These are phyloP conservation scores for Drosophila lowei DNA, from an alignment of 1,140 invertebrate genomes.

Conservation along the genomic window DNA sequence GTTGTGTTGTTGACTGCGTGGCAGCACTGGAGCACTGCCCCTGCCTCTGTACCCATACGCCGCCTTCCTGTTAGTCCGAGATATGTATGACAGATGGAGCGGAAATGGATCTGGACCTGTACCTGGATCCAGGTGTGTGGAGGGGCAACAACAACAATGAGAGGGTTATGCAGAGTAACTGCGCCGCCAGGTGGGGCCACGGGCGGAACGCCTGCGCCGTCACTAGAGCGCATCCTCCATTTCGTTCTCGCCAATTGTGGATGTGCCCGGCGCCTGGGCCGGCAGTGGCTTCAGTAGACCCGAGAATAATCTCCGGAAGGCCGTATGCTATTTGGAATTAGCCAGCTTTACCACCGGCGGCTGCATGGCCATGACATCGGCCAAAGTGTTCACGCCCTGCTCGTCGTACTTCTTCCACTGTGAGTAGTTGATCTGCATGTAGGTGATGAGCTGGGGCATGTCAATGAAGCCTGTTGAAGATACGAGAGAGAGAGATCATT, in stretches of 20 bases:
- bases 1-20: background rate
- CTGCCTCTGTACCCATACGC: background rate
- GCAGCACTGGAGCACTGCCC: background rate
- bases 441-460: slow-evolving; percentile 93
- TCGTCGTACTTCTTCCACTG: slow-evolving; percentile 94
- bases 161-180: slow-evolving; percentile 59
- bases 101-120: background rate
- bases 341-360: slow-evolving; percentile 69
- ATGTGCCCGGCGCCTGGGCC: slow-evolving; percentile 70
- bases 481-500: slow-evolving; percentile 78
- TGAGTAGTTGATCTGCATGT: slow-evolving; percentile 93
- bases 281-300: slow-evolving; percentile 78
- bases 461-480: slow-evolving; percentile 91
- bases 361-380: slow-evolving; percentile 85
- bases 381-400: slow-evolving; percentile 88
- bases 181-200: slow-evolving; percentile 49
- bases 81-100: slow-evolving; percentile 25
- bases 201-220: slow-evolving; percentile 45
- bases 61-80: slow-evolving; percentile 30
- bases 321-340: slow-evolving; percentile 81
- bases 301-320: slow-evolving; percentile 79
- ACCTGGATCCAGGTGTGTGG: background rate
- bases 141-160: slow-evolving; percentile 23
- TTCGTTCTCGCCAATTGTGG: slow-evolving; percentile 79
- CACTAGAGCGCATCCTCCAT: slow-evolving; percentile 76